Base-by-base conservation (phyloP, 2,113 vertebrate species). In the Nyctibius bracteatus region DNA sequence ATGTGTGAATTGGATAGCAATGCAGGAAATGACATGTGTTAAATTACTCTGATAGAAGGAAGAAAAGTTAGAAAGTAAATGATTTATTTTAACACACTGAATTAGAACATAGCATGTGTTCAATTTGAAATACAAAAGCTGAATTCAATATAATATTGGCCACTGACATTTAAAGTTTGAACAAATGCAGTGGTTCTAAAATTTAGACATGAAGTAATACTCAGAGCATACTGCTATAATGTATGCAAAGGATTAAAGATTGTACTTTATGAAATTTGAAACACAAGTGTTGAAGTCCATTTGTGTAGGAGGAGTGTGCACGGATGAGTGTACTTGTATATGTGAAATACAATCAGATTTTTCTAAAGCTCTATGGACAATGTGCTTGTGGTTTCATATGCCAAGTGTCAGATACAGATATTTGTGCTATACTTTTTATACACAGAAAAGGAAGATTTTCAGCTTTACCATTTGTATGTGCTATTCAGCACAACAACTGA, bases 1-100 rank as follows among this genome's bases (percentile, higher is more conserved):
- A 91, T 93, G 95, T 95, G 96, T 96, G 96, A 96, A 97, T 97
- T 97, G 95, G 96, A 95, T 96, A 92, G 84, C 91, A 68, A 66
- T 80, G 90, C 92, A 92, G 94, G 94, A 93, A 96, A 92, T 0
- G 6, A 92, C 77, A 94, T 88, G 95, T 97, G 96, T 95, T 96
- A 94, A 96, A 96, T 96, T 94, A 81, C 83, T 94, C 88, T 89
- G 91, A 85, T 94, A 86, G 71, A 77, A 92, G 54, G 70, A 92
- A 94, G 70, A 92, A 93, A 96, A 96, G 89, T 94, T 94, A 72
- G 61, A 92, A 92, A 93, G 77, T 85, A 93, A 94, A 91, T 85
- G n/a, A 92, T 94, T 95, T 93, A 92, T 95, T 95, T 95, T 89
- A 92, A 95, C 94, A 92, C 81, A 94, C 70, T 68, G 81, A 92